These are phyloP conservation scores for Sciurus carolinensis DNA, from an alignment of 2,797 vertebrate species.

Conservation along the genomic window DNA sequence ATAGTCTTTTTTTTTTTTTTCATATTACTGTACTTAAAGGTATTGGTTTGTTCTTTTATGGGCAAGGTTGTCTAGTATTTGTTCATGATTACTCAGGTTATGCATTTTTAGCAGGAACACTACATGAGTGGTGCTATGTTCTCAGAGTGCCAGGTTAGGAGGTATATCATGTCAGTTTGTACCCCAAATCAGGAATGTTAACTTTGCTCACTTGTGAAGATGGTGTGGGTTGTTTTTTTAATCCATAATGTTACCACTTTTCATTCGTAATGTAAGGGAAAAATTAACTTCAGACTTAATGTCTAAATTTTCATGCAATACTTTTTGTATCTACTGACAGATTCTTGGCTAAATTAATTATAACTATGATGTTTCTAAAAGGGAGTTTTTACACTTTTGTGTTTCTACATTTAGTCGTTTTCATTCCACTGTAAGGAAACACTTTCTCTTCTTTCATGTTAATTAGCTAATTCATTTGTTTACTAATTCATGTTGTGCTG, in stretches of 20 bases:
- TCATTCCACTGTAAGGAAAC: not conserved
- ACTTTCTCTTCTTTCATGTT: not conserved
- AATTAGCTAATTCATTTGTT: not conserved
- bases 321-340: not conserved
- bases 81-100: not conserved
- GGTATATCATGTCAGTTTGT: not conserved
- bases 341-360: constrained; percentile 1
- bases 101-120: not conserved
- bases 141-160: not conserved
- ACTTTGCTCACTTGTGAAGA: not conserved
- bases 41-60: not conserved
- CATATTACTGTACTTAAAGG: constrained; percentile 21
- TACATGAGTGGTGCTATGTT: not conserved
- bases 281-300: not conserved
- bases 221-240: not conserved
- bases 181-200: not conserved
- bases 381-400: not conserved
- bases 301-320: not conserved
- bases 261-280: not conserved
- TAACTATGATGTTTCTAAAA: not conserved
- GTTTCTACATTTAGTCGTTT: not conserved
- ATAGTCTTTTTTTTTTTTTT: not conserved
- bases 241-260: not conserved
- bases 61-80: not conserved
- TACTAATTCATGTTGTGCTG: not conserved